Evolutionary conservation across 2,888 invertebrate genomes (phyloP).

Genomic region (Caenorhabditis sp.): DNA sequence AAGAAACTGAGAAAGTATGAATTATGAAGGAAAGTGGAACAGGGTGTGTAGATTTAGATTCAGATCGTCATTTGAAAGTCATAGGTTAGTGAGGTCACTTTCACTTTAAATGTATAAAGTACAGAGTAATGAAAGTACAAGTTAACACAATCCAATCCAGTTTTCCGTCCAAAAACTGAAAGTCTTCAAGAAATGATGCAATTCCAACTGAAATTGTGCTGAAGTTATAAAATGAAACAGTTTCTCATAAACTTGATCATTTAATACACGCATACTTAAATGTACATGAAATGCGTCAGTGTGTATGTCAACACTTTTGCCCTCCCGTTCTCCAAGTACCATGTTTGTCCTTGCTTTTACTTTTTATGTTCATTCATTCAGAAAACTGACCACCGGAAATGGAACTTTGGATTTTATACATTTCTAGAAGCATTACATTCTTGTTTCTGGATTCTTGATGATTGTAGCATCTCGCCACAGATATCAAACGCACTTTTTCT

Average conservation of each 20-base stretch:
- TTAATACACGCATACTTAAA: no score
- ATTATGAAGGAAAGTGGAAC: conserved; percentile 6
- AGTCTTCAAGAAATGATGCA: background rate
- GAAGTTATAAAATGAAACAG: background rate
- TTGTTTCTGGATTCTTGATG: no score
- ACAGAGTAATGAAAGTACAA: no score
- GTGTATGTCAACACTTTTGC: conserved; percentile 30
- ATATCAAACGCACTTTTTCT: no score
- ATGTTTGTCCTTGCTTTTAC: conserved; percentile 35
- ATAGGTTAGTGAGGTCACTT: conserved; percentile 29
- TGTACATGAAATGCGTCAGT: conserved; percentile 24
- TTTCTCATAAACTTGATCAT: conserved; percentile 11
- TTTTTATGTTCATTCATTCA: no score
- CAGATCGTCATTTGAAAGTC: conserved; percentile 32
- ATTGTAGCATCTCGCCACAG: no score
- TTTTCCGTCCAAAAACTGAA: no score
- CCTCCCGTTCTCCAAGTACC: conserved; percentile 10
- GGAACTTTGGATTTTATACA: no score
- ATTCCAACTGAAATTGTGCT: background rate
- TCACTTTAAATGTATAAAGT: background rate
- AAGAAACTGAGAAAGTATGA: conserved; percentile 1
- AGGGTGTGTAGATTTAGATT: no score
- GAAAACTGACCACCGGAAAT: no score
- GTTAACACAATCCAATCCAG: no score
- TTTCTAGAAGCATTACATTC: no score